Evolutionary conservation across 1,140 invertebrate genomes (phyloP).

Genomic region (Neocloeon triangulifer): DNA sequence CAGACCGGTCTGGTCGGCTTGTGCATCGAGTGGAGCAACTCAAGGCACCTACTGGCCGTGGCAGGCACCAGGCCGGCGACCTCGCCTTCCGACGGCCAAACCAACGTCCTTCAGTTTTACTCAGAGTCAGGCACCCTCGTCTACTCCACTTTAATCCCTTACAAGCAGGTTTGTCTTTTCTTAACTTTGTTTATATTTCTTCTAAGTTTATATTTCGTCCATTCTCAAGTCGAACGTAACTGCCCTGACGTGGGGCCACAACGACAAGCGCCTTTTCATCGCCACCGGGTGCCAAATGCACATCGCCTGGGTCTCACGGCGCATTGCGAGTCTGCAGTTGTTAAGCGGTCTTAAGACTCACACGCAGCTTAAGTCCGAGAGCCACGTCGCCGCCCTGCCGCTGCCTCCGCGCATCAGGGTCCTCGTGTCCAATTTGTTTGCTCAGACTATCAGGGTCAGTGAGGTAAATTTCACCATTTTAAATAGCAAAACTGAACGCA

Average conservation of each 20-base stretch:
- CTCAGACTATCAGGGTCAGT: slow-evolving; percentile 79
- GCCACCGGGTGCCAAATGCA: slow-evolving; percentile 75
- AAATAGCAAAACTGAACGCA: background rate
- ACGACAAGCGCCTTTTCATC: slow-evolving; percentile 81
- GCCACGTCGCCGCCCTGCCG: slow-evolving; percentile 38
- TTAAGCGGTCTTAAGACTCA: slow-evolving; percentile 54
- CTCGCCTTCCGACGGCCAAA: too few species aligned
- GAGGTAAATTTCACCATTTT: slow-evolving; percentile 1
- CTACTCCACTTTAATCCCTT: slow-evolving; percentile 52
- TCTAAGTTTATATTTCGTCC: slow-evolving; percentile 8
- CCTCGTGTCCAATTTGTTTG: slow-evolving; percentile 70
- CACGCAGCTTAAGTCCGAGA: slow-evolving; percentile 29
- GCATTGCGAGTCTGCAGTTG: slow-evolving; percentile 72
- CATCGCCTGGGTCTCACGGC: slow-evolving; percentile 76
- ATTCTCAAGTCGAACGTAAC: slow-evolving; percentile 55
- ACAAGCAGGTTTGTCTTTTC: slow-evolving; percentile 28
- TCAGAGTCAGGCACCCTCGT: slow-evolving; percentile 47
- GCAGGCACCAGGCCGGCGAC: slow-evolving; percentile 43
- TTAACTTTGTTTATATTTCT: too few species aligned
- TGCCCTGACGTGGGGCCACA: slow-evolving; percentile 93
- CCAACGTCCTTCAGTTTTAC: slow-evolving; percentile 55
- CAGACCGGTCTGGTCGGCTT: slow-evolving; percentile 53
- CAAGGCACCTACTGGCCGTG: slow-evolving; percentile 72
- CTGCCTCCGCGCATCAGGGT: slow-evolving; percentile 65
- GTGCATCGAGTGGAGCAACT: slow-evolving; percentile 90